A percentile compares a stretch with the other conserved stretches of the same genome.
Conservation (phyloP, 1,140 invertebrate species). For the Drosophila rhopaloa region DNA sequence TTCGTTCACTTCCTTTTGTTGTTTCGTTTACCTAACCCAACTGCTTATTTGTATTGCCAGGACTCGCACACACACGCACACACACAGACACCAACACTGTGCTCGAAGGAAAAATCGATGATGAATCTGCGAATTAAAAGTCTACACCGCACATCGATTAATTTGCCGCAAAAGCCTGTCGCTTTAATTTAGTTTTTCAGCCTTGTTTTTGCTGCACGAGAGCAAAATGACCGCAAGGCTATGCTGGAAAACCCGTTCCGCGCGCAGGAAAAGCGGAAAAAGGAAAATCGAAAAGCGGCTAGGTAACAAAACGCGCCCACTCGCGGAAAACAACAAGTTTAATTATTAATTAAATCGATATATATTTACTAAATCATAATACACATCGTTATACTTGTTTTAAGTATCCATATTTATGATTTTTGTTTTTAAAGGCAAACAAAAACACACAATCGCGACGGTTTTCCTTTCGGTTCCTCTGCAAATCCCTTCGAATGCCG, state of each 20-base stretch:
- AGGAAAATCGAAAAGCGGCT: conserved; percentile 27
- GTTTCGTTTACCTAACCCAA: conserved; percentile 47
- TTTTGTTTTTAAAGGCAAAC: neutral
- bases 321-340: conserved; percentile 35
- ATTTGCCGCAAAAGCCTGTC: conserved; percentile 18
- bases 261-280: conserved; percentile 23
- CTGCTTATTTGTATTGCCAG: conserved; percentile 41
- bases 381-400: neutral
- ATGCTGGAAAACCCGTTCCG: conserved; percentile 32
- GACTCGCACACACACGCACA: conserved; percentile 19
- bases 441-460: neutral
- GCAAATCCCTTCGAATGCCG: conserved; percentile 3
- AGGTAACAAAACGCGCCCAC: conserved; percentile 25
- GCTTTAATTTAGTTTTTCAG: conserved; percentile 30
- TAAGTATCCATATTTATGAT: neutral
- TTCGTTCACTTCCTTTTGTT: conserved; percentile 27
- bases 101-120: conserved; percentile 54
- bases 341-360: conserved; percentile 14
- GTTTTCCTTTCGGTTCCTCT: neutral
- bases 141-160: conserved; percentile 21
- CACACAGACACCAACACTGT: conserved; percentile 9
- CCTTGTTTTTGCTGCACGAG: conserved; percentile 1
- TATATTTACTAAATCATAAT: conserved; percentile 9
- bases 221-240: conserved; percentile 22
- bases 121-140: conserved; percentile 41